Base-by-base conservation (phyloP, 2,113 vertebrate species). In the Rhynchopsitta pachyrhyncha region DNA sequence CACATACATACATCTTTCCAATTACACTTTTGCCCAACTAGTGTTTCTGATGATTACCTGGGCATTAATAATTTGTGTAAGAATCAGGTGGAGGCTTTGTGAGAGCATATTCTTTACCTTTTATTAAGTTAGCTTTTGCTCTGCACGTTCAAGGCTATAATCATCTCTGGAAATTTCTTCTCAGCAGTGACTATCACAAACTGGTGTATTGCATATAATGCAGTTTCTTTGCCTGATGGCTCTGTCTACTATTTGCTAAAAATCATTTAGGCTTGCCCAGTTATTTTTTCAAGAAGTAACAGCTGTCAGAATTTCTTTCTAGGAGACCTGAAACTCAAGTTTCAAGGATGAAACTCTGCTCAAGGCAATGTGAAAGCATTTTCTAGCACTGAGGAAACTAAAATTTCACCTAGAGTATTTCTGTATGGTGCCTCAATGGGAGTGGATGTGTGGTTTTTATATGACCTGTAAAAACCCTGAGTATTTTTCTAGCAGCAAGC, bases 141-240 rank as follows among this genome's bases (percentile, higher is more conserved):
- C 27, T 69, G 69, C 20, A 52, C 25, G 81, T 81, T 28, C 15
- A 52, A 88, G 62, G 20, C 46, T 94, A 44, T 76, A 55, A 82
- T 69, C 35, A 83, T 70, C 63, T 92, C 94, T 95, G 70, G 79
- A 90, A 66, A 31, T 50, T 90, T 88, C 27, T 93, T 75, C 78
- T 95, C 67, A 44, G 76, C 70, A 49, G 60, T 86, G 94, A 79
- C 50, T 93, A 4, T 46, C 71, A 23, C 63, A 75, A 78, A 47
- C 81, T 81, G 77, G 55, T 89, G 47, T 59, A 83, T 24, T 81
- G n/a, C 24, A 39, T 88, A 27, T 77, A 73, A 71, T 90, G 59
- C 42, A 90, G 27, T 31, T 82, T 68, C 33, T 76, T 79, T 66
- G 44, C 7, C 22, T 66, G 9, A 39, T 86, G 25, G 2, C 18